Evolutionary conservation across 2,113 vertebrate species (phyloP), one percentile per base, ranked within the genome.

Genomic region (Paradisaea rubra): DNA sequence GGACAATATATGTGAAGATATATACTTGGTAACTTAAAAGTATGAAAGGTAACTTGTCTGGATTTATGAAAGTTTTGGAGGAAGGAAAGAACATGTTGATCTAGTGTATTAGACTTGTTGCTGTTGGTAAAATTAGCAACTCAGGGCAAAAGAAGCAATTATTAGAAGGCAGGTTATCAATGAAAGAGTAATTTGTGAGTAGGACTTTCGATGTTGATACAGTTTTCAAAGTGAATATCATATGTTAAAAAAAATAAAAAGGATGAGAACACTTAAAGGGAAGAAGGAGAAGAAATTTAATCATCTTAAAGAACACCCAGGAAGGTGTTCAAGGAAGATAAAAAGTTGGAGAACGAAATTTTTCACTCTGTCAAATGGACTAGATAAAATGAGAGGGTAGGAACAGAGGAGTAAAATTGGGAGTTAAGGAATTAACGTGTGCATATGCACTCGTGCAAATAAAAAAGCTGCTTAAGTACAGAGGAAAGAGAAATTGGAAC

Each of bases 341-440:
- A 94, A 93, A 89, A 35, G 20, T 39, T 83, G 63, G 71, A 88
- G 81, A 70, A 91, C 27, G n/a, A 94, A 89, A 81, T 64, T 86
- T 92, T 72, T 44, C 21, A 53, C 56, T 74, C 44, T 78, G n/a
- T 74, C 61, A 78, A 79, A 78, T 74, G 86, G 56, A 59, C 44
- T 84, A 47, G 65, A 71, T 88, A 86, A 92, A 91, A 93, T 71
- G 52, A 93, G 52, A 81, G 31, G 8, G n/a, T 82, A 82, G 79
- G 81, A 89, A 93, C 69, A 91, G 25, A 91, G n/a, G 17, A 84
- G 41, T 79, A 89, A 91, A 95, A 86, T 3, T 68, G 35, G 25
- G 49, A 91, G n/a, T 84, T 86, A 4, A 14, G 52, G 37, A 92
- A 94, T 94, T 88, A 74, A 65, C 78, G 41, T 79, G 44, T 81